phyloP scores from a whole-genome alignment of 2,113 vertebrate species.

The Ranitomeya imitator region DNA sequence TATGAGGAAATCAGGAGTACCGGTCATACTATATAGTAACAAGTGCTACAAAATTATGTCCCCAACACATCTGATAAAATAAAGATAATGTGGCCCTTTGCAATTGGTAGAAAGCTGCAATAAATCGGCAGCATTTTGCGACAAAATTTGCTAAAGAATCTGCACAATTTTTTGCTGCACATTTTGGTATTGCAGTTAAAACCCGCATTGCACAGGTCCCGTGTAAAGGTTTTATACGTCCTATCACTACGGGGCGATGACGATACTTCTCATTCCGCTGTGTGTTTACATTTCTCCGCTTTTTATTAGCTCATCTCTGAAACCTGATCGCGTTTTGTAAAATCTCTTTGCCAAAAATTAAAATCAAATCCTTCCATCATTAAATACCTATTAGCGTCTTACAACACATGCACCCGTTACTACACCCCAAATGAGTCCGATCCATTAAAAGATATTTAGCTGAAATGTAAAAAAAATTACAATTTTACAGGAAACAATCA shows the following conservation, averaged over 20 bases:
- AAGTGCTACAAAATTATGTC: too few relatives aligned
- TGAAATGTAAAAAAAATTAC: constrained; percentile 20
- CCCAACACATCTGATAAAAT: too few relatives aligned
- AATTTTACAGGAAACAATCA: constrained; percentile 49
- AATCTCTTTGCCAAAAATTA: constrained; percentile 35
- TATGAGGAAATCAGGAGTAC: too few relatives aligned
- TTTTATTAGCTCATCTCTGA: constrained; percentile 1
- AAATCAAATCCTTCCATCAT: constrained; percentile 39
- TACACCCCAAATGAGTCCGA: constrained; percentile 6
- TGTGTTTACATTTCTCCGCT: not conserved
- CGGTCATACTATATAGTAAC: too few relatives aligned
- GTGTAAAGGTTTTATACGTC: not conserved
- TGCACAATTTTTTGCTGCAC: too few relatives aligned
- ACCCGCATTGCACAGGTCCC: too few relatives aligned
- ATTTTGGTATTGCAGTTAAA: too few relatives aligned
- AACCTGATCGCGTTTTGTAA: not conserved
- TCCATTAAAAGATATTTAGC: constrained; percentile 38
- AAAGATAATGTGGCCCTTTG: too few relatives aligned
- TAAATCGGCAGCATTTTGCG: too few relatives aligned
- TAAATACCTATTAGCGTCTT: constrained; percentile 46
- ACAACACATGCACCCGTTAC: constrained; percentile 1
- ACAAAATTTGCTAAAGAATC: too few relatives aligned
- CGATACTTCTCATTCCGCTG: not conserved
- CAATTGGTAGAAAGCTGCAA: too few relatives aligned
- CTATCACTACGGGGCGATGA: too few relatives aligned